These are phyloP conservation scores for Zhuqinia jingwanae DNA, from an alignment of 2,888 invertebrate genomes.

Conservation along the genomic window DNA sequence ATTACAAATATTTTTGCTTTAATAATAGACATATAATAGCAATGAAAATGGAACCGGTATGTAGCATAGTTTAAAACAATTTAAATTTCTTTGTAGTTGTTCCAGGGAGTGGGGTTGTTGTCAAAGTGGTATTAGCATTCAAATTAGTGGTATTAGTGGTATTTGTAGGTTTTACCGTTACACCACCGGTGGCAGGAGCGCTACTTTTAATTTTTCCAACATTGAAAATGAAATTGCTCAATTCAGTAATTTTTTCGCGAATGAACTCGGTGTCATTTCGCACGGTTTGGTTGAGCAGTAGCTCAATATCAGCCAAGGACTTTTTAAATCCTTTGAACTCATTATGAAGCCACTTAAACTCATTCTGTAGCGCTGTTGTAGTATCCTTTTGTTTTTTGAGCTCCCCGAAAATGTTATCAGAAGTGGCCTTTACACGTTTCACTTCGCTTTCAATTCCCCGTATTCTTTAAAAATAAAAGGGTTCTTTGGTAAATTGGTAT, in stretches of 20 bases:
- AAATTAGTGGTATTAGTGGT: neutral
- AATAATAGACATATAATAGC: neutral
- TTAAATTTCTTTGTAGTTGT: constrained; percentile 32
- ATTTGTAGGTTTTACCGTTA: neutral
- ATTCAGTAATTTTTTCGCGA: constrained; percentile 37
- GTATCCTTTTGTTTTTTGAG: constrained; percentile 57
- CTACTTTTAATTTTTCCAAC: neutral
- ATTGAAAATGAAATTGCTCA: constrained; percentile 34
- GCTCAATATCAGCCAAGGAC: constrained; percentile 45
- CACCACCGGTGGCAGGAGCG: neutral
- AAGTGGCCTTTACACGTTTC: constrained; percentile 34
- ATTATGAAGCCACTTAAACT: constrained; percentile 58
- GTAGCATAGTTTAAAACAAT: constrained; percentile 31
- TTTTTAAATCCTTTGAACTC: constrained; percentile 55
- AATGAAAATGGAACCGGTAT: too few species aligned
- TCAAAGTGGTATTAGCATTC: constrained; percentile 9
- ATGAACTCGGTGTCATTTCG: constrained; percentile 38
- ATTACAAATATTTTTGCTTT: neutral
- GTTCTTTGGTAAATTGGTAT: too few species aligned
- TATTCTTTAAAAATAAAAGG: constrained; percentile 32
- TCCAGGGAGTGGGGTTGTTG: neutral
- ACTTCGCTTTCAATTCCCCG: constrained; percentile 56
- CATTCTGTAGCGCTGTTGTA: constrained; percentile 33
- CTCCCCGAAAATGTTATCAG: constrained; percentile 46
- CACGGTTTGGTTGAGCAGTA: constrained; percentile 44